These are phyloP conservation scores for Acanthurus leucopareius DNA, from an alignment of 2,797 vertebrate genomes.

Conservation along the genomic window DNA sequence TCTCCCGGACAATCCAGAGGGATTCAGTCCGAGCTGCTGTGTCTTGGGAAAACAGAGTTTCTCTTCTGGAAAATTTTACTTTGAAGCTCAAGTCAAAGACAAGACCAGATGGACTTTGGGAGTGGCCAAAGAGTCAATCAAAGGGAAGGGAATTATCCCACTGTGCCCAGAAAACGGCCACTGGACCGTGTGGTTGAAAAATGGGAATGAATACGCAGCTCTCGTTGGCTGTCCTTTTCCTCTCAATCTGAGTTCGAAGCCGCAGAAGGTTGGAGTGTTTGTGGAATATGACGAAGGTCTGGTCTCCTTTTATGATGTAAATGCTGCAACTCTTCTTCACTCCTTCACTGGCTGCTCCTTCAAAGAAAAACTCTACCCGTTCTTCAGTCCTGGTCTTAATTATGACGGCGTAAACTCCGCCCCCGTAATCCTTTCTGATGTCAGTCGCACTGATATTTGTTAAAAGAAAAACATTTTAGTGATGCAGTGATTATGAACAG, in stretches of 20 bases:
- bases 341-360: conserved; percentile 32
- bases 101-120: conserved; percentile 46
- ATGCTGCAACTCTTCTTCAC: conserved; percentile 2
- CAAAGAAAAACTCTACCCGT: conserved; percentile 38
- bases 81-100: conserved; percentile 13
- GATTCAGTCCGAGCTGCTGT: conserved; percentile 15
- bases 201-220: conserved; percentile 45
- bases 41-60: conserved; percentile 18
- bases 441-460: neutral
- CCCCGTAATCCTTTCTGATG: neutral
- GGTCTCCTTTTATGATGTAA: conserved; percentile 34
- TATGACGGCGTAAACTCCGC: conserved; percentile 26
- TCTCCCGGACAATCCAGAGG: neutral
- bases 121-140: conserved; percentile 32
- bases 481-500: neutral
- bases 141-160: conserved; percentile 42
- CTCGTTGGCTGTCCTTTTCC: neutral
- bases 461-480: neutral
- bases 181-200: conserved; percentile 48
- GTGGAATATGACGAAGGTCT: conserved; percentile 25
- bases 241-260: conserved; percentile 40
- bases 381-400: conserved; percentile 37
- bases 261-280: conserved; percentile 49
- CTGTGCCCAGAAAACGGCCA: conserved; percentile 40
- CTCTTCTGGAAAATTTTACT: conserved; percentile 31